Conservation (phyloP, 1,140 invertebrate genomes). For the Acromyrmex charruanus region DNA sequence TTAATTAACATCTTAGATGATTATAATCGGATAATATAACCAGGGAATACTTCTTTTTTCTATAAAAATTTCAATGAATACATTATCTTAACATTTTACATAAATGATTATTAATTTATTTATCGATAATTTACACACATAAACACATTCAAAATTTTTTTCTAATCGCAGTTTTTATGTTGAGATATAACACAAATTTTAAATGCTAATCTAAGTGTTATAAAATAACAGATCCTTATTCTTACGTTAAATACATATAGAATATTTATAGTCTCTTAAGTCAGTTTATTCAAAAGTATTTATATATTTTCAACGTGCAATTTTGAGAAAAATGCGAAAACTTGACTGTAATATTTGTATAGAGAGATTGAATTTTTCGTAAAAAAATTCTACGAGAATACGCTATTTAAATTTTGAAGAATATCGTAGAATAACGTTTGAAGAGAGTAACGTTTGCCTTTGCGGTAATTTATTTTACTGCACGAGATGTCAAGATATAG, state of each 20-base stretch:
- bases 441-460: conserved; percentile 18
- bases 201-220: no score
- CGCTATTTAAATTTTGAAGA: conserved; percentile 18
- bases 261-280: not conserved
- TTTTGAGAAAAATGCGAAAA: not conserved
- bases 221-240: no score
- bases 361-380: not conserved
- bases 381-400: conserved; percentile 1
- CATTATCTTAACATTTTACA: not conserved
- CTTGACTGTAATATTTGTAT: not conserved
- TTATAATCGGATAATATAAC: not conserved
- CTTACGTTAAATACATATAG: not conserved
- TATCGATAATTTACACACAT: not conserved
- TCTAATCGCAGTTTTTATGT: not conserved
- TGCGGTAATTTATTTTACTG: conserved; percentile 36
- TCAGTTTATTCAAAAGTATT: conserved; percentile 4
- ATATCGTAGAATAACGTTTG: not conserved
- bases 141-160: not conserved
- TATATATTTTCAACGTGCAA: not conserved
- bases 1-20: not conserved
- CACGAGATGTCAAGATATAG: conserved; percentile 34
- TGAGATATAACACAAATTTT: not conserved
- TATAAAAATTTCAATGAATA: not conserved
- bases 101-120: not conserved
- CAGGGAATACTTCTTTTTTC: not conserved